A percentile compares a stretch with the other conserved stretches of the same genome.
phyloP scores from a whole-genome alignment of 2,113 vertebrate species.

The Oreochromis niloticus region DNA sequence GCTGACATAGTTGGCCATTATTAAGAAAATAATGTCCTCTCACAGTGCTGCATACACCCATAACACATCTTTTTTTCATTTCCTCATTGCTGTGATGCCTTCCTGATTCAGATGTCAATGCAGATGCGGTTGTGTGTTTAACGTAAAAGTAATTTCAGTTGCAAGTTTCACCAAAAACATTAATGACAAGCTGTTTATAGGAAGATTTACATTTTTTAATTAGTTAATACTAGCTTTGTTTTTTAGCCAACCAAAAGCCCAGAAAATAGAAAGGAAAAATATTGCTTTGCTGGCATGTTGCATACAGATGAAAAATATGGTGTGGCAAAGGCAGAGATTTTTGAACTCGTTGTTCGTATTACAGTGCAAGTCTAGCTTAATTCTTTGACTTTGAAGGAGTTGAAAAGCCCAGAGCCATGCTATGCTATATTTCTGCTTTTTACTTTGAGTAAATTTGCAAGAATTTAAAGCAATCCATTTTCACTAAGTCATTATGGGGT shows the following conservation, averaged over 20 bases:
- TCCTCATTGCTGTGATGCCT: neutral
- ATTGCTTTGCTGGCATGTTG: neutral
- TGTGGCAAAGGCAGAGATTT: neutral
- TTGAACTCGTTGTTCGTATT: fast-evolving
- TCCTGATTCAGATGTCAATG: neutral
- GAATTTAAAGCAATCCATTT: neutral
- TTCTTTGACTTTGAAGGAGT: neutral
- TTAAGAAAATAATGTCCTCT: neutral
- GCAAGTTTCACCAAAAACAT: neutral
- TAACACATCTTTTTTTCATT: neutral
- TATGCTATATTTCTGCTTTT: neutral
- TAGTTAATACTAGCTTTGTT: neutral
- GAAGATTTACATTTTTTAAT: neutral
- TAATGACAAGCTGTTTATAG: neutral
- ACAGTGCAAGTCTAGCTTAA: neutral
- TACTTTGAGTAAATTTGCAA: neutral
- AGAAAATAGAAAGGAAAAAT: neutral
- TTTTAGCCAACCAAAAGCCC: neutral
- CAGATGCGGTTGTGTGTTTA: neutral
- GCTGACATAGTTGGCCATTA: neutral
- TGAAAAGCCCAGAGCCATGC: neutral
- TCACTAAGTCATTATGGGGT: neutral
- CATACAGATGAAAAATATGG: neutral
- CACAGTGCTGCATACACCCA: neutral
- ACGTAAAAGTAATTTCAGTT: neutral